Evolutionary conservation across 2,113 vertebrate species (phyloP), one percentile per base, ranked within the genome.

Genomic region (Vombatus ursinus): DNA sequence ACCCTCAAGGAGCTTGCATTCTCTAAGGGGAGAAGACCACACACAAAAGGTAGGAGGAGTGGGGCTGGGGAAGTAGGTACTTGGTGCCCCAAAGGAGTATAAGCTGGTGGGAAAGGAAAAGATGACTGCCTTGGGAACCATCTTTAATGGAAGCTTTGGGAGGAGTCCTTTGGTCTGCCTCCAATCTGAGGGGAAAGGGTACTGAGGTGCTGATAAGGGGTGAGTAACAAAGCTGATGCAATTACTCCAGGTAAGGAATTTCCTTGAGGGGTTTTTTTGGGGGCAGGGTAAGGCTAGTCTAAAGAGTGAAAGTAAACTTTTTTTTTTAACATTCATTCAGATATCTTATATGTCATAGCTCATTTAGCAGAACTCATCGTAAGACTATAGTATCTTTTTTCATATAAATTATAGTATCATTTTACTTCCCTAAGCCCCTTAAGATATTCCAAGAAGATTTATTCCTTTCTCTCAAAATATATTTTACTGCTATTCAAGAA

Each of bases 401-500:
- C 31, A 91, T 37, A 2, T 92, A 94, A 94, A 47, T n/a, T 77
- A n/a, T 77, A 68, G 19, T 77, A 68, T 57, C 9, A 90, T 24
- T 77, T 96, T 97, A 96, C 2, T 57, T 50, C 23, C 53, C 24
- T 94, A 52, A 96, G 22, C 90, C 94, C 47, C 91, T 91, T 95
- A n/a, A 92, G 54, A 52, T 16, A 90, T 96, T 48, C 91, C 92
- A 37, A 90, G 49, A 91, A 91, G 92, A 57, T 51, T 26, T 1
- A 1, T 28, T 91, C 9, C n/a, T 92, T 96, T 90, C 93, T 54
- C n/a, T 95, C 26, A 93, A 24, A 96, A 92, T 57, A 2, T 97
- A 93, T n/a, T 96, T 44, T 94, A 51, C 19, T 93, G 47, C 16
- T 22, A 90, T 89, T 93, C 96, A 96, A 94, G 50, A 94, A 94